Evolutionary conservation across 2,888 invertebrate species (phyloP).

Genomic region (Galeopsomyia nigrocyanea): DNA sequence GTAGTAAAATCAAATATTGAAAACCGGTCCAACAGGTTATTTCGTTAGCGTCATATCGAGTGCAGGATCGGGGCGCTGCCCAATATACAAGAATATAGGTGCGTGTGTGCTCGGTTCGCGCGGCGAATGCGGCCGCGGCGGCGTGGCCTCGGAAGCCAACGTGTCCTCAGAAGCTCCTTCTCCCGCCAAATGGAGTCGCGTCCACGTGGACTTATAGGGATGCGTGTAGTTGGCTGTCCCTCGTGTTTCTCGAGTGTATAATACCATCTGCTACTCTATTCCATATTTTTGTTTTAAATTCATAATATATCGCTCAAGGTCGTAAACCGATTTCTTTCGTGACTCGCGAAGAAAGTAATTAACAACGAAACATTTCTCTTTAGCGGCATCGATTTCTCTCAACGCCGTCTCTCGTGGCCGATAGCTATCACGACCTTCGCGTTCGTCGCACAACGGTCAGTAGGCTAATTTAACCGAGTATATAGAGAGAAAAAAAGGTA

Average conservation of each 20-base stretch:
- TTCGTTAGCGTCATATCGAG: slow-evolving; percentile 47
- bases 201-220: slow-evolving; percentile 20
- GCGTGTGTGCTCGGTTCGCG: not conserved
- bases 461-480: too few species aligned
- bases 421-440: too few species aligned
- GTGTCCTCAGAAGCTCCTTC: not conserved
- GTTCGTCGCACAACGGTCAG: too few species aligned
- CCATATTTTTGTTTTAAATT: too few species aligned
- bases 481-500: too few species aligned
- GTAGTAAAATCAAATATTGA: slow-evolving; percentile 43
- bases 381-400: not conserved
- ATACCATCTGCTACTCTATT: too few species aligned
- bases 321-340: not conserved
- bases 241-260: not conserved
- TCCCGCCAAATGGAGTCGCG: not conserved
- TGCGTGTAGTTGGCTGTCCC: not conserved
- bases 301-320: too few species aligned
- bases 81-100: not conserved
- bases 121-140: not conserved
- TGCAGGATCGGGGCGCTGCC: slow-evolving; percentile 33
- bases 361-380: too few species aligned
- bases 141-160: not conserved
- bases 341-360: not conserved
- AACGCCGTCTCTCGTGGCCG: too few species aligned
- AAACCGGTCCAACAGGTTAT: slow-evolving; percentile 46